Evolutionary conservation across 2,797 vertebrate genomes (phyloP), one percentile per base, ranked within the genome.

Genomic region (Platalea minor): DNA sequence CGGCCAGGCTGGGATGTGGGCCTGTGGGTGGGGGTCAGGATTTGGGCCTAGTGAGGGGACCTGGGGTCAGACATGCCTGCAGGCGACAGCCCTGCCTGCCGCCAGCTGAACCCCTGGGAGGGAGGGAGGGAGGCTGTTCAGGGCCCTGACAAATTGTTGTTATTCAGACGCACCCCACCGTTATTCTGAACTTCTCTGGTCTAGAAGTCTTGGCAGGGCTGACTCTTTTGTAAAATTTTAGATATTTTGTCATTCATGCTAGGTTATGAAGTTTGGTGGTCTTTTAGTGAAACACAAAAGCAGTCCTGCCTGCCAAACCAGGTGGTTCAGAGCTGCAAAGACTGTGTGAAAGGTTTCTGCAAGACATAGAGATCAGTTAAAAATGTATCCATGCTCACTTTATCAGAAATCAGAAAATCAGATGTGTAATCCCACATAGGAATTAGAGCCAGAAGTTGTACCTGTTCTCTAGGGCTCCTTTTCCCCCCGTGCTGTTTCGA

Each of bases 381-480:
- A 63, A 57, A 41, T 35, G 17, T 14, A 57, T 60, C 81, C 20
- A 54, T 51, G 17, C 7, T 92, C 29, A 23, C 37, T 64, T 68
- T 78, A 35, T 85, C 39, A 64, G 56, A 88, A 93, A 72, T 5
- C 21, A 64, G 53, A 89, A 72, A 57, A 68, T 60, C 53, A 81
- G 61, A 60, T 56, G 7, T 0, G 0, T 63, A 74, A 65, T 60
- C 12, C 31, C 14, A 4, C 3, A 19, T 0, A 39, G 15, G 24
- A 78, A 43, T 37, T 72, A 21, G 15, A 75, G 21, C 24, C 74
- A 85, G 65, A 75, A 75, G 25, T 57, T 72, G 7, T 73, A 50
- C 54, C 37, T 83, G 65, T 21, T 85, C 15, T 31, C 48, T 64
- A 37, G 26, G 75, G 45, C 23, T 70, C 5, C 53, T 79, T 56